Evolutionary conservation across 2,797 vertebrate species (phyloP).

Genomic region (Periophthalmus magnuspinnatus): DNA sequence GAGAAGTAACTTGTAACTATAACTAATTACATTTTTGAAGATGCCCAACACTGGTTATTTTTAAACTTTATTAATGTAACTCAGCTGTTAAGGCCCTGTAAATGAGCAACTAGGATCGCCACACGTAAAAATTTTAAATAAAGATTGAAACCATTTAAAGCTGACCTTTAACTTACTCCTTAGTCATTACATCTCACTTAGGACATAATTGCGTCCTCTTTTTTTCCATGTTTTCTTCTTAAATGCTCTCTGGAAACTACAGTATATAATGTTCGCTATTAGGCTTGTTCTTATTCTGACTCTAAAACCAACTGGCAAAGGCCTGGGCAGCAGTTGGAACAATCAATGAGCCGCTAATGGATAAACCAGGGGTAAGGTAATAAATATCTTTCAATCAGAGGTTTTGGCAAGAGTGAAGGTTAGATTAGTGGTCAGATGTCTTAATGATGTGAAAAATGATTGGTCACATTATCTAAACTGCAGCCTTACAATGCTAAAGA

Average conservation of each 20-base stretch:
- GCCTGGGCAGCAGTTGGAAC: slow-evolving; percentile 23
- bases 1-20: too few relatives aligned
- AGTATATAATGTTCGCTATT: slow-evolving; percentile 37
- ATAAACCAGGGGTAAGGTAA: slow-evolving; percentile 18
- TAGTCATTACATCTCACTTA: slow-evolving; percentile 31
- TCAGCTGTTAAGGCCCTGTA: not conserved
- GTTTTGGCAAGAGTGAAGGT: slow-evolving; percentile 7
- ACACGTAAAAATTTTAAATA: too few relatives aligned
- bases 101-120: too few relatives aligned
- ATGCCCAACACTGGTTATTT: too few relatives aligned
- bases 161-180: not conserved
- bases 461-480: slow-evolving; percentile 15
- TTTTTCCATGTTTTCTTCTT: slow-evolving; percentile 33
- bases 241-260: slow-evolving; percentile 40
- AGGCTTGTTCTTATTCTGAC: slow-evolving; percentile 19
- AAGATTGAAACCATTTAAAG: not conserved
- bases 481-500: not conserved
- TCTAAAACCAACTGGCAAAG: slow-evolving; percentile 32
- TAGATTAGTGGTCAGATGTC: slow-evolving; percentile 10
- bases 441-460: slow-evolving; percentile 5
- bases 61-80: not conserved
- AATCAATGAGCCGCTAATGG: slow-evolving; percentile 11
- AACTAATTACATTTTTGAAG: too few relatives aligned
- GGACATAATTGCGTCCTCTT: slow-evolving; percentile 17
- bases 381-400: slow-evolving; percentile 27